Conservation (phyloP, 2,888 invertebrate genomes). For the Coleophora flavipennella region DNA sequence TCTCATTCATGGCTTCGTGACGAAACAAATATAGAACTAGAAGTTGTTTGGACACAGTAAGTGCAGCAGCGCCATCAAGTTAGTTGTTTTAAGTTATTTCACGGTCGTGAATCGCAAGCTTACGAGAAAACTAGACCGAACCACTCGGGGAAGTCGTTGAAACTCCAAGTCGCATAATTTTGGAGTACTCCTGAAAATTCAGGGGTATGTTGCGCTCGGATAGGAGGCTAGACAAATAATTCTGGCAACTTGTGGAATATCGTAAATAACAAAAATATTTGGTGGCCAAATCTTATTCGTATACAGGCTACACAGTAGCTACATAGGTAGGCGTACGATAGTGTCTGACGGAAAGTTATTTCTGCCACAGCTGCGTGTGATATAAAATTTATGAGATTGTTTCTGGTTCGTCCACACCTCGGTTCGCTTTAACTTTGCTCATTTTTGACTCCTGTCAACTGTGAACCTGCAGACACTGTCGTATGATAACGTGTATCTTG, state of each 20-base stretch:
- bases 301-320: too few relatives aligned
- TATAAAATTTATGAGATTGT: too few relatives aligned
- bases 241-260: conserved; percentile 45
- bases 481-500: conserved; percentile 63
- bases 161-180: conserved; percentile 41
- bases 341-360: too few relatives aligned
- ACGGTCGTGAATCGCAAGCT: conserved; percentile 22
- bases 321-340: too few relatives aligned
- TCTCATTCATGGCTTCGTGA: conserved; percentile 42
- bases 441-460: too few relatives aligned
- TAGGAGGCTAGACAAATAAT: conserved; percentile 27
- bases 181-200: conserved; percentile 26
- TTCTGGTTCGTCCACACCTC: too few relatives aligned
- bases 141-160: conserved; percentile 29
- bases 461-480: conserved; percentile 14
- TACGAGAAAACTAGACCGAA: conserved; percentile 15
- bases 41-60: conserved; percentile 29
- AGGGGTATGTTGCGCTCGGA: background rate
- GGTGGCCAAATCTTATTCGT: conserved; percentile 21
- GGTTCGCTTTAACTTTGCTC: too few relatives aligned
- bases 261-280: conserved; percentile 66
- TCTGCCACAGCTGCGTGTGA: too few relatives aligned
- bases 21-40: conserved; percentile 21
- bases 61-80: conserved; percentile 34
- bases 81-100: conserved; percentile 25